Base-by-base conservation (phyloP, 1,140 invertebrate species). In the Acromyrmex charruanus region DNA sequence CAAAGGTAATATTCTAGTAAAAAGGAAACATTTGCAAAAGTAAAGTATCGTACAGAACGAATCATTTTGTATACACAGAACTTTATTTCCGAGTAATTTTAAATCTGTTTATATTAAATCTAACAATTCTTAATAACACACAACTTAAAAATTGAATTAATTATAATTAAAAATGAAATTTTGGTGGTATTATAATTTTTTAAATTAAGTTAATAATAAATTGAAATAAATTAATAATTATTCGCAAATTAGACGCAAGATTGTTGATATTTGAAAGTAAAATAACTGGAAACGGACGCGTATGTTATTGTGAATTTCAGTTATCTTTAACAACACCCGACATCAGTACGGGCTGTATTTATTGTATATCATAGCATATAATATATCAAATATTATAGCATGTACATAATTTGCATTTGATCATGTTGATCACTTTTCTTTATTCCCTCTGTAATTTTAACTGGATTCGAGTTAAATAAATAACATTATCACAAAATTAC, bases 201-300 rank as follows among this genome's bases (percentile, higher is more conserved):
- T 55, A 28, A 71, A 53, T 71, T 71, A 49, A 69, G 12, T 69
- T 69, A 69, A 44, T 68, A 49, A 16, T 44, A 44, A 44, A 44
- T 31, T 53, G 9, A 51, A 16, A n/a, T 10, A 14, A 74, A 55
- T 55, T 74, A 74, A 44, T 44, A 44, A 10, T 44, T 44, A 12
- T 12, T 9, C 9, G 39, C 9, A 44, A 44, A 44, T 21, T 55
- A 74, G 5, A 35, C 14, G 9, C 16, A 31, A n/a, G 28, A 58
- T 35, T n/a, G 10, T 14, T 55, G 35, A 68, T 49, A 49, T 68
- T 25, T 61, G 31, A 39, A 18, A 16, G 21, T 21, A 35, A n/a
- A 0, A 16, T 75, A 28, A 35, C 4, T 55, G 58, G 9, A 4
- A 35, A 39, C 31, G 55, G 28, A 58, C 21, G 55, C 21, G 1